These are phyloP conservation scores for Montipora cactus DNA, from an alignment of 64 coral and sea anemone genomes.

Conservation along the genomic window DNA sequence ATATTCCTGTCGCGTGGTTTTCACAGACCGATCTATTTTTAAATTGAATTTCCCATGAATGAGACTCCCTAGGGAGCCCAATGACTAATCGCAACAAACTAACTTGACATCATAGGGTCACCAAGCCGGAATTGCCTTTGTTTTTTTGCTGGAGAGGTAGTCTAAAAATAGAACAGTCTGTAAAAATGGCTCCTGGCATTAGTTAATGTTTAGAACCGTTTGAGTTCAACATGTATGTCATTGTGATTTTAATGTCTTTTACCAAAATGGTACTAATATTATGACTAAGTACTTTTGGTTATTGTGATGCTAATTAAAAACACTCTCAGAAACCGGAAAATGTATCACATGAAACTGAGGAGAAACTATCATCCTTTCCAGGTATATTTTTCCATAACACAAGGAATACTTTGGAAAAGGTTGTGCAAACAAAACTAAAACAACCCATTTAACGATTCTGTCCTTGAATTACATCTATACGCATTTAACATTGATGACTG, in stretches of 20 bases:
- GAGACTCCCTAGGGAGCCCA: no score
- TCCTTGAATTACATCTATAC: not conserved
- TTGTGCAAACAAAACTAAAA: not conserved
- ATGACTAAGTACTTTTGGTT: not conserved
- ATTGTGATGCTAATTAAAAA: no score
- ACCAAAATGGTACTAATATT: not conserved
- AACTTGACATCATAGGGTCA: no score
- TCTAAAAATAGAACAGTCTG: no score
- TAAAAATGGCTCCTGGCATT: no score
- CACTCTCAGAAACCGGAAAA: constrained; percentile 2
- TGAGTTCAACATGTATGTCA: not conserved
- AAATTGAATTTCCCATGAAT: no score
- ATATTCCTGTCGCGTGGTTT: no score
- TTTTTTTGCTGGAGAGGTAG: no score
- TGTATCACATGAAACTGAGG: not conserved
- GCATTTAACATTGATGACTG: not conserved
- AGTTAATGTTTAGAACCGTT: not conserved
- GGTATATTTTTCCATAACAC: not conserved
- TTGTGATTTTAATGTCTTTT: not conserved
- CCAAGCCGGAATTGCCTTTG: no score
- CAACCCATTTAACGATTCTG: not conserved
- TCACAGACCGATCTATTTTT: no score
- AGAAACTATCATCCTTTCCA: not conserved
- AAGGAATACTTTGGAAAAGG: not conserved
- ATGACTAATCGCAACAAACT: no score